Evolutionary conservation across 1,140 invertebrate genomes (phyloP), one percentile per base, ranked within the genome.

Genomic region (Bombus waltoni): DNA sequence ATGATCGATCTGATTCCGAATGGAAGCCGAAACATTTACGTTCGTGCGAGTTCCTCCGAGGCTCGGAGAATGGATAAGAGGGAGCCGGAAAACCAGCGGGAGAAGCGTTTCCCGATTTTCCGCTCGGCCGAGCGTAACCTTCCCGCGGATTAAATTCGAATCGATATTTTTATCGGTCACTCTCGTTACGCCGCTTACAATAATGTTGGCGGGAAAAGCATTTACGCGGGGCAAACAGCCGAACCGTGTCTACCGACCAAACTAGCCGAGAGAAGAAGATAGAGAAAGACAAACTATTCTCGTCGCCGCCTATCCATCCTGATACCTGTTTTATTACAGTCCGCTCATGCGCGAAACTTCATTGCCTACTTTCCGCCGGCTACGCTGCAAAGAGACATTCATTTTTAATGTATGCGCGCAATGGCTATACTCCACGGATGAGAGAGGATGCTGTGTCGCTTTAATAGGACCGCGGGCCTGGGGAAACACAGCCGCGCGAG

Each of bases 291-390:
- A 9, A 40, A 35, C 78, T 62, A 57, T 85, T 74, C 70, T 73
- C 71, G 35, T 57, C 13, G 28, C 22, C 11, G 18, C 68, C 79
- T 57, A 74, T 81, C 81, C 74, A 42, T 72, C 78, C 83, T 91
- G 92, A 90, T 91, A 85, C 81, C 83, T 89, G 87, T 79, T 92
- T 90, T 91, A 91, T 92, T 93, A 90, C 82, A 73, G 35, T 68
- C 38, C 71, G 62, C 47, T 74, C 78, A 57, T 70, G 84, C 84
- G 79, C 59, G 70, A 81, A 81, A 85, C 77, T 85, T 81, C 78
- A 81, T 81, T 85, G 84, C 70, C 78, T 59, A 81, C 84, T 81
- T 75, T 74, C 71, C 32, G 38, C 57, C 42, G 9, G 42, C 28
- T n/a, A 32, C 38, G 35, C 28, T 13, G 44, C 4, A 73, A 74